These are phyloP conservation scores for Uromys caudimaculatus DNA, from an alignment of 2,797 vertebrate genomes.

Conservation along the genomic window DNA sequence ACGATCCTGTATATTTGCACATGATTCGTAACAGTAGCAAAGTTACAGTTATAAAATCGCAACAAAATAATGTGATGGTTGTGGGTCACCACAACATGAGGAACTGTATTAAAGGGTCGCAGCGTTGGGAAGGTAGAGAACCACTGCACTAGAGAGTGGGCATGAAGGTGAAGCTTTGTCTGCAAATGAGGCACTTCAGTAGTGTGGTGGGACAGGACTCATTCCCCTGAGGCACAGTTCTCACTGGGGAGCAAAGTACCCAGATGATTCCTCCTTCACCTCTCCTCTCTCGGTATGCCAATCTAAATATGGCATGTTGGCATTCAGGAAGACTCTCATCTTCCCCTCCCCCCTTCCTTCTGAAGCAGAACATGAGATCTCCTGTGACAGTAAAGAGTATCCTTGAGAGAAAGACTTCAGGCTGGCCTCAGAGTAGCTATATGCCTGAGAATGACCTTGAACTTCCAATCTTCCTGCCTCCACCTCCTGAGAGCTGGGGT, in stretches of 20 bases:
- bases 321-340: background rate
- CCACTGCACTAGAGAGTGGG: background rate
- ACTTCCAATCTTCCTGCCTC: background rate
- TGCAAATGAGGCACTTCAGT: background rate
- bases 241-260: background rate
- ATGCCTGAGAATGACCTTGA: background rate
- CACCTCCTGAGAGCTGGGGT: background rate
- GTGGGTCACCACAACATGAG: too few species aligned
- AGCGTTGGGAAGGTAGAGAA: background rate
- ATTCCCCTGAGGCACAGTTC: background rate
- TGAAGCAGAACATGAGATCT: background rate
- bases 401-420: too few species aligned
- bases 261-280: background rate
- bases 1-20: background rate
- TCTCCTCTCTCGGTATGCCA: background rate
- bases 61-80: background rate
- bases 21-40: background rate
- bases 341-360: background rate
- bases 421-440: background rate
- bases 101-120: background rate
- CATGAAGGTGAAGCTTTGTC: rapidly evolving
- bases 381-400: background rate
- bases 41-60: background rate
- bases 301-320: background rate
- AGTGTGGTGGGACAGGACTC: background rate